Conservation (phyloP, 2,797 vertebrate species). For the Ispidina lecontei region DNA sequence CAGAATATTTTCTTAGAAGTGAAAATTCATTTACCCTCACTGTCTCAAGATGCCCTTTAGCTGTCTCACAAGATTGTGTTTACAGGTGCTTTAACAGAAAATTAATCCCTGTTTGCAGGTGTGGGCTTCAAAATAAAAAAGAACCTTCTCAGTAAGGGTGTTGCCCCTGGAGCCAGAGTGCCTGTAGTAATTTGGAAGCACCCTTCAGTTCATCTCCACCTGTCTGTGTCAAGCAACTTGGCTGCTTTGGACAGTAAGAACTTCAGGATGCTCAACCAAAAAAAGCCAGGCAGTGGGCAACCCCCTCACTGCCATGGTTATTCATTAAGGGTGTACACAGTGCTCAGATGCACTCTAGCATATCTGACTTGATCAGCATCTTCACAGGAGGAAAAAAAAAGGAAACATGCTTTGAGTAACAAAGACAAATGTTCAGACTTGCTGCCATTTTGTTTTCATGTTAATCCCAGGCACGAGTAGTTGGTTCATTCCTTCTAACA, state of each 20-base stretch:
- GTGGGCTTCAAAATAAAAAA: not conserved
- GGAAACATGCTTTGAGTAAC: not conserved
- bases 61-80: too few relatives aligned
- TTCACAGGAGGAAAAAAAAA: not conserved
- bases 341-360: not conserved
- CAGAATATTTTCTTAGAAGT: not conserved
- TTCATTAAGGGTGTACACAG: not conserved
- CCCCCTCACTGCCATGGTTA: not conserved
- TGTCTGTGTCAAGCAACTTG: not conserved
- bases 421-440: slow-evolving; percentile 55
- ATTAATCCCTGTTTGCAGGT: not conserved
- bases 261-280: not conserved
- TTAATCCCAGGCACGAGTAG: slow-evolving; percentile 82
- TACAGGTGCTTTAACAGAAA: not conserved
- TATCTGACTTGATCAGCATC: not conserved
- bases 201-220: not conserved
- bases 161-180: not conserved
- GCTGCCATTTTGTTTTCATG: slow-evolving; percentile 86
- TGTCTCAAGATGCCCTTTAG: not conserved
- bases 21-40: not conserved
- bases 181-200: not conserved
- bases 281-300: not conserved
- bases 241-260: not conserved
- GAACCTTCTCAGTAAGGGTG: slow-evolving; percentile 67
- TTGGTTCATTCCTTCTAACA: slow-evolving; percentile 84